Conservation (phyloP, 2,113 vertebrate species). For the Gila orcuttii region DNA sequence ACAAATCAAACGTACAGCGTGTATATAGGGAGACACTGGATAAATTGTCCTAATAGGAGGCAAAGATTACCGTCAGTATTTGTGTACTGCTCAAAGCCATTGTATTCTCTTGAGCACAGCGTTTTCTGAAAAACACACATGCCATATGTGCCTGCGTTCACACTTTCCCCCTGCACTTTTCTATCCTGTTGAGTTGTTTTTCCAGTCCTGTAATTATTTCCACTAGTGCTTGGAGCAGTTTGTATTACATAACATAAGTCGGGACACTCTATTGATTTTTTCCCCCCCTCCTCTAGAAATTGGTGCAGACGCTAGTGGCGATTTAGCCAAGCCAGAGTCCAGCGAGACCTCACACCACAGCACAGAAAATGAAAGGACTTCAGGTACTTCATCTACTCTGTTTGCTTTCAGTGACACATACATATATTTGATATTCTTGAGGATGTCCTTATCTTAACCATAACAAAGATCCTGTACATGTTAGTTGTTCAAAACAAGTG, state of each 20-base stretch:
- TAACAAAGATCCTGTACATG: background rate
- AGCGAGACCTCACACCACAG: slow-evolving; percentile 55
- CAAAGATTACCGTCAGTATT: background rate
- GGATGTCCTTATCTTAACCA: background rate
- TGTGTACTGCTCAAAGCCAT: slow-evolving; percentile 19
- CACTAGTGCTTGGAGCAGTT: slow-evolving; percentile 24
- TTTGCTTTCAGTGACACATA: background rate
- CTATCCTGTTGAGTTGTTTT: slow-evolving; percentile 40
- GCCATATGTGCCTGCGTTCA: slow-evolving; percentile 18
- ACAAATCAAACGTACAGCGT: background rate
- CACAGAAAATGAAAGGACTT: slow-evolving; percentile 53
- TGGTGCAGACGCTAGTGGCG: slow-evolving; percentile 47
- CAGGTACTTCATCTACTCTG: slow-evolving; percentile 40
- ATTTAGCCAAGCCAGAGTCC: slow-evolving; percentile 53
- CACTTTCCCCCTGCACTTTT: slow-evolving; percentile 20
- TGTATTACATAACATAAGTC: slow-evolving; percentile 19
- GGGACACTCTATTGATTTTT: background rate
- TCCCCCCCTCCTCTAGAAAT: slow-evolving; percentile 56
- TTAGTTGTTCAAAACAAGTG: background rate
- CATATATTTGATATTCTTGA: background rate
- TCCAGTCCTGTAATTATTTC: slow-evolving; percentile 44
- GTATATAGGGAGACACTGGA: background rate
- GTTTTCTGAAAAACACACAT: background rate
- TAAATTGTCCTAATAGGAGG: slow-evolving; percentile 18
- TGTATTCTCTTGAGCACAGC: background rate